Base-by-base conservation (phyloP, 2,888 invertebrate species). In the Lasioglossum vierecki region DNA sequence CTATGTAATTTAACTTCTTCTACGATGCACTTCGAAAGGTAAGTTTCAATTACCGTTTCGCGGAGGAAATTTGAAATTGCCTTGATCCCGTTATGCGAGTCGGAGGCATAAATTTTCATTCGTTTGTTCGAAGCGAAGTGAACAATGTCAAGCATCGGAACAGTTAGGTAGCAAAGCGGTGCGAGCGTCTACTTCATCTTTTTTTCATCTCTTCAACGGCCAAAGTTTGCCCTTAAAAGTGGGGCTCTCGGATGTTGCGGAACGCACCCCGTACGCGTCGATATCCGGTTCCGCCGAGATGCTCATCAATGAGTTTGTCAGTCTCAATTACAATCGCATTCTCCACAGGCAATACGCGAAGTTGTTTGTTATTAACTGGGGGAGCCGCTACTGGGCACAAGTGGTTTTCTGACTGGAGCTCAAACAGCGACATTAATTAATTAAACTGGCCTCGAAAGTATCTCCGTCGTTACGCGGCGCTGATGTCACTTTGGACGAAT, bases 401-500 rank as follows among this genome's bases (percentile, higher is more conserved):
- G 76, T 78, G 71, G 77, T 53, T 80, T 46, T 66, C 71, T 68
- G 80, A 78, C 78, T 78, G 72, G 66, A 72, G 71, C 71, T 68
- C 66, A 44, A 72, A 57, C 80, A 41, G 80, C 73, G 68, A 80
- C 63, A 78, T 83, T 78, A 80, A 83, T 87, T 80, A 83, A 83
- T 83, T 83, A 83, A 76, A 79, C 76, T 70, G 80, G 41, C 44
- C 74, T 79, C 80, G 80, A 76, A 86, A 86, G 76, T 83, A 76
- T 78, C 82, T 71, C 79, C 78, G 76, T 76, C 76, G 80, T 75
- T 80, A 78, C 26, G 86, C 73, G 76, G 74, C 71, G 74, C 79
- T 79, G 87, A 85, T 89, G 84, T 76, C 82, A 63, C 81, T 83
- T 84, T 70, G 80, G 83, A 77, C 87, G 80, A 78, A 87, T 81